Evolutionary conservation across 2,888 invertebrate genomes (phyloP).

Genomic region (Parnassius glacialis): DNA sequence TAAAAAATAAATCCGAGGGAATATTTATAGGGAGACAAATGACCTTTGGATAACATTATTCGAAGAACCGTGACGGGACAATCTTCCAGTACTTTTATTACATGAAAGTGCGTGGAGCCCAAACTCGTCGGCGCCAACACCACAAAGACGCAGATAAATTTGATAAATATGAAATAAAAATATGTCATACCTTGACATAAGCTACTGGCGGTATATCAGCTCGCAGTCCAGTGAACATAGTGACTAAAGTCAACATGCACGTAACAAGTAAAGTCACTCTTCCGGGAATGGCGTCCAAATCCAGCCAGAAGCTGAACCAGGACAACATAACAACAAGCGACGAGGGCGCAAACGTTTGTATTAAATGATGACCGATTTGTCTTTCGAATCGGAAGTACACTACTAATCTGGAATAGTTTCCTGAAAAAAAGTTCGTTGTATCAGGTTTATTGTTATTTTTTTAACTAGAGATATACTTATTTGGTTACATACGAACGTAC

Average conservation of each 20-base stretch:
- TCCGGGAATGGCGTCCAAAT: conserved; percentile 91
- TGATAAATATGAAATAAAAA: no score
- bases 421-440: conserved; percentile 52
- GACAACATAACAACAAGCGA: conserved; percentile 90
- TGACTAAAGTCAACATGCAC: conserved; percentile 91
- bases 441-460: no score
- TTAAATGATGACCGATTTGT: conserved; percentile 91
- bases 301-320: conserved; percentile 94
- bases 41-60: no score
- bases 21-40: no score
- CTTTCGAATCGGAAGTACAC: conserved; percentile 91
- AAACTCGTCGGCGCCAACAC: no score
- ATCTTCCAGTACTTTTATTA: no score
- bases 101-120: no score
- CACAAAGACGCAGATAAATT: no score
- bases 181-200: conserved; percentile 87
- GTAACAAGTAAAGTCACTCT: conserved; percentile 90
- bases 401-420: conserved; percentile 88
- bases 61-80: no score
- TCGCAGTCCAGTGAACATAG: conserved; percentile 91
- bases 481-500: conserved; percentile 48
- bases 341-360: conserved; percentile 92
- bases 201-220: conserved; percentile 93
- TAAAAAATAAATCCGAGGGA: no score
- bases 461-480: background rate